These are phyloP conservation scores for Harpagoxenus sublaevis DNA, from an alignment of 2,888 invertebrate species.

Conservation along the genomic window DNA sequence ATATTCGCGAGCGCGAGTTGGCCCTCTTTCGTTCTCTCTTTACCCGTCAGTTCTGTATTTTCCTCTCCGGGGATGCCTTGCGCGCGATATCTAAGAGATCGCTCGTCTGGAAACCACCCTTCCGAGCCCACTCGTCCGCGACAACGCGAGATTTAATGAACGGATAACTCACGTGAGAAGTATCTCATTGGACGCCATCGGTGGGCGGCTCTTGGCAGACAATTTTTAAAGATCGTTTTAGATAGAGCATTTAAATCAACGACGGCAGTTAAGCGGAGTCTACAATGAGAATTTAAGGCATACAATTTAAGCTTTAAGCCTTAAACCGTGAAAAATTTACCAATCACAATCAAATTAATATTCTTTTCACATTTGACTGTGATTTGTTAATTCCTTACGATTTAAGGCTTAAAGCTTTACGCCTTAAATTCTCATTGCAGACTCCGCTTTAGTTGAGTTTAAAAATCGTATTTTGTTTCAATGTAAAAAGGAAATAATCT, in stretches of 20 bases:
- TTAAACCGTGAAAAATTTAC: too few relatives aligned
- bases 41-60: slow-evolving; percentile 33
- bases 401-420: too few relatives aligned
- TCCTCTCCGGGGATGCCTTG: slow-evolving; percentile 35
- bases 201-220: neutral
- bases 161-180: slow-evolving; percentile 34
- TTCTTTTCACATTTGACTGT: too few relatives aligned
- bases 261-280: neutral
- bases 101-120: slow-evolving; percentile 50
- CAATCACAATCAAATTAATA: too few relatives aligned
- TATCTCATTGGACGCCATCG: slow-evolving; percentile 12
- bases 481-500: neutral
- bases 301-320: too few relatives aligned
- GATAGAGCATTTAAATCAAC: neutral
- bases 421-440: too few relatives aligned
- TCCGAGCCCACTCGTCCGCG: slow-evolving; percentile 32
- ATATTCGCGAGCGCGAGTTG: slow-evolving; percentile 32
- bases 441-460: neutral
- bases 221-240: neutral
- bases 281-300: too few relatives aligned
- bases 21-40: slow-evolving; percentile 39
- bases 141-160: slow-evolving; percentile 42
- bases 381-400: too few relatives aligned
- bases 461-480: neutral
- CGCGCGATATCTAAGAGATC: slow-evolving; percentile 43